Evolutionary conservation across 2,888 invertebrate species (phyloP), one percentile per base, ranked within the genome.

Genomic region (Acronicta leporina): DNA sequence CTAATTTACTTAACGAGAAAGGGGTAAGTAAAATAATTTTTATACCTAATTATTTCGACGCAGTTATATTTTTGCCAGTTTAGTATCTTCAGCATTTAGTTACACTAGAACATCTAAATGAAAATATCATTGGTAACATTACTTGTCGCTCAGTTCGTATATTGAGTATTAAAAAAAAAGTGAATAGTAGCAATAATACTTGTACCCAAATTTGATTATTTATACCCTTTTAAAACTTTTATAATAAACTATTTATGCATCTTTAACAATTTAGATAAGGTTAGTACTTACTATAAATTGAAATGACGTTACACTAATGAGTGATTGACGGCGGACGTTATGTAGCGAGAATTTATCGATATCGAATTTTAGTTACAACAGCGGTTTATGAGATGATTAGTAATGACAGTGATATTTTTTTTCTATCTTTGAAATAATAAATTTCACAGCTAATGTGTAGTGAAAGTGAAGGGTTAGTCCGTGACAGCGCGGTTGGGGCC

Each of bases 371-470:
- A 51, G 11, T 63, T 64, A 70, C 61, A 52, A 68, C 54, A 56
- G 60, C 53, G 47, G 46, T 15, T 14, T 10, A 50, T 67, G 57
- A 47, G 43, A 47, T 58, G 63, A 33, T 33, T 55, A 11, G 38
- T 25, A 15, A 50, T 20, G 38, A 38, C 52, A 35, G 13, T 11
- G 5, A 35, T 35, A n/a, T 13, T 38, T n/a, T 38, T 38, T 38
- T 38, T 35, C 25, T 53, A 51, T 51, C 45, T 43, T 27, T 73
- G 54, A 44, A 63, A 43, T 54, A 71, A 55, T 60, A 65, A 54
- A 68, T 77, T 74, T 74, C 73, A 80, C 77, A 77, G 76, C 64
- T 73, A 74, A 73, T 77, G 68, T 76, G 70, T 77, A 65, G 65
- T 63, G 69, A 73, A 67, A 73, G 50, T 68, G 62, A 63, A 13